Conservation (phyloP, 1,140 invertebrate genomes). For the Papilio xuthus region DNA sequence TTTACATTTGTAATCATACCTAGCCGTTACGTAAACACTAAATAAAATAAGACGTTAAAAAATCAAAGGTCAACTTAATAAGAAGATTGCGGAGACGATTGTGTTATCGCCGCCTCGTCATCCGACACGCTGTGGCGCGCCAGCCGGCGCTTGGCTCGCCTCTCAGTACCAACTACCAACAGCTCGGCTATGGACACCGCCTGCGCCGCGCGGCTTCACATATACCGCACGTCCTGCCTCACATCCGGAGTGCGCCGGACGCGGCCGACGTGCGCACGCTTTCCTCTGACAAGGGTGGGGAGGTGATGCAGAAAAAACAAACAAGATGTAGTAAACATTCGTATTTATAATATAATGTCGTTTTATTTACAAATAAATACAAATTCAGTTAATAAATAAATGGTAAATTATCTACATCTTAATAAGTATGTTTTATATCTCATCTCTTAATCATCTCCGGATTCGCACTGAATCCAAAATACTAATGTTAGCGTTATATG, state of each 20-base stretch:
- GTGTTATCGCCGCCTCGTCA: constrained; percentile 29
- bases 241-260: constrained; percentile 13
- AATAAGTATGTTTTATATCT: constrained; percentile 81
- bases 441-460: constrained; percentile 80
- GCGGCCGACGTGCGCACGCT: background rate
- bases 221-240: constrained; percentile 27
- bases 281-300: constrained; percentile 23
- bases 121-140: background rate
- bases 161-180: too few species aligned
- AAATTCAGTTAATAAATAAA: constrained; percentile 82
- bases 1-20: constrained; percentile 16
- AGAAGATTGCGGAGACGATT: constrained; percentile 29
- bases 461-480: constrained; percentile 78
- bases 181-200: background rate
- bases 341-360: constrained; percentile 81
- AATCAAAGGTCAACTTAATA: constrained; percentile 39
- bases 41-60: constrained; percentile 35
- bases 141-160: background rate
- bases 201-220: constrained; percentile 3
- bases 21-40: constrained; percentile 30
- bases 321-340: constrained; percentile 81
- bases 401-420: constrained; percentile 82
- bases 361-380: constrained; percentile 82
- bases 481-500: constrained; percentile 81
- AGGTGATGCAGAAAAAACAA: constrained; percentile 60